Evolutionary conservation across 2,797 vertebrate species (phyloP), one percentile per base, ranked within the genome.

Genomic region (Alectoris magna): DNA sequence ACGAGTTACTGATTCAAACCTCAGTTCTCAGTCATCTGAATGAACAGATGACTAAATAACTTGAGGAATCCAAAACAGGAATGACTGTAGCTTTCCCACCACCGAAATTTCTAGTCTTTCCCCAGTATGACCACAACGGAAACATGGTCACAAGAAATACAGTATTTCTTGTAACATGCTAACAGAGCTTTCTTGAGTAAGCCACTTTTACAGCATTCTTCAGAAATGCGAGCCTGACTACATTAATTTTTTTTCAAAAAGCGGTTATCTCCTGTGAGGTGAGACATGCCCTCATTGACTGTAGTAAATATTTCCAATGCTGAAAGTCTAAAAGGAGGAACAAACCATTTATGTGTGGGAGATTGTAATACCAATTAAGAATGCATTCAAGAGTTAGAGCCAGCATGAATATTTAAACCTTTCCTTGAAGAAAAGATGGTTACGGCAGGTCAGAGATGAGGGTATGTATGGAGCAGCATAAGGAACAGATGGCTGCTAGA

Each of bases 401-500:
- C 77, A 87, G 58, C 85, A 96, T 89, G 93, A 97, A 94, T 95
- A 95, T 95, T 96, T 96, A 87, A 96, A 95, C 44, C 79, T 80
- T 95, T 95, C 51, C 78, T 94, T 95, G 87, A 93, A 92, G 87
- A 96, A 94, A 94, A 49, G 59, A 59, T 95, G 71, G 88, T 90
- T 92, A 81, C 91, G 87, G 84, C 67, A 86, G 93, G 87, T 97
- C 91, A 86, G 68, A 44, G 46, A 92, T 87, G 87, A 95, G 77
- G 91, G 64, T 70, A 76, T 85, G 79, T 93, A 81, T 79, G 85
- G 84, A 96, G 78, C 80, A 95, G 81, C 67, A 67, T 63, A 87
- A 94, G 91, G 90, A 95, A 95, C 91, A 95, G 90, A 94, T 85
- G 91, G 77, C 75, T 71, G 80, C 72, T 96, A 59, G 71, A 95